phyloP scores from a whole-genome alignment of 2,113 vertebrate genomes.

The Ciconia stormi region DNA sequence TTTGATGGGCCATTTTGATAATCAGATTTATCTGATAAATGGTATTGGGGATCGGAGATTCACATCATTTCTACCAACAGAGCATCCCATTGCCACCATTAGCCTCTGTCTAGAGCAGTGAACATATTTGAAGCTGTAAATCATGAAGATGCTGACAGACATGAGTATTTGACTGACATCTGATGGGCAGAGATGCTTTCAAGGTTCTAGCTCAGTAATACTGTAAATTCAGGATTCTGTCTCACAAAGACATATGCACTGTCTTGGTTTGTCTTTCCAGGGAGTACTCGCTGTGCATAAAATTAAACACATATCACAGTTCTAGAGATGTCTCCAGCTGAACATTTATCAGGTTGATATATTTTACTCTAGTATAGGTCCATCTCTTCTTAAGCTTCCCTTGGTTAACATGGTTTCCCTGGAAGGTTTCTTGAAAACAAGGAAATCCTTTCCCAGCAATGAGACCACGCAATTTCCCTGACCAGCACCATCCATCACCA shows the following conservation, averaged over 20 bases:
- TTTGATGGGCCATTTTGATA: not conserved
- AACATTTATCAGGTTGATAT: not conserved
- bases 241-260: constrained; percentile 39
- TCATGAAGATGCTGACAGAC: not conserved
- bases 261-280: constrained; percentile 30
- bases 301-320: constrained; percentile 37
- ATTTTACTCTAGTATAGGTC: not conserved
- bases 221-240: constrained; percentile 38
- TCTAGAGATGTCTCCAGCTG: constrained; percentile 1
- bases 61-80: not conserved
- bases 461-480: not conserved
- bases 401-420: not conserved
- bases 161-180: not conserved
- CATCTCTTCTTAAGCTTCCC: not conserved
- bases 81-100: not conserved
- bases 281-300: constrained; percentile 42
- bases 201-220: not conserved
- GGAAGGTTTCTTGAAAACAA: not conserved
- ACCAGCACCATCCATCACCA: not conserved
- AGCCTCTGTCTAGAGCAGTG: not conserved
- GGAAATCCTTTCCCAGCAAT: not conserved
- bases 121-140: not conserved
- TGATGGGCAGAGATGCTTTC: not conserved
- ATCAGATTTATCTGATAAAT: not conserved
- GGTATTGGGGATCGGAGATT: not conserved